phyloP scores from a whole-genome alignment of 2,113 vertebrate genomes.

The Silurus meridionalis region DNA sequence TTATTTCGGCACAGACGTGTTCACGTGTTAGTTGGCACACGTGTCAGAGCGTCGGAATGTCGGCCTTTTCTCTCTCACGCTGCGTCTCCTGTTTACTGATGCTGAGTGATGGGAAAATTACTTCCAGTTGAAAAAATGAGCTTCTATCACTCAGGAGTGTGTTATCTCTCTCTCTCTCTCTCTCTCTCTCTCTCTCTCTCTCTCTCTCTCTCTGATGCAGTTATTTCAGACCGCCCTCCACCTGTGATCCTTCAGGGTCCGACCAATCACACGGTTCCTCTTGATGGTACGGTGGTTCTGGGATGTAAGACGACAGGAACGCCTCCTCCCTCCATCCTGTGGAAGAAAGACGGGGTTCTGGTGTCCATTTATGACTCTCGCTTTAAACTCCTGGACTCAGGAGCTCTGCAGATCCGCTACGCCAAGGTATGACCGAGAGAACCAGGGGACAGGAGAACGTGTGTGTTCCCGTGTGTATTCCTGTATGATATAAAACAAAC shows the following conservation, averaged over 20 bases:
- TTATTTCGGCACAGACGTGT: no score
- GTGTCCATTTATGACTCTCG: constrained; percentile 93
- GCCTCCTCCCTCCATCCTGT: constrained; percentile 88
- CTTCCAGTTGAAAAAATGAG: constrained; percentile 82
- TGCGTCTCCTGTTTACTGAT: constrained; percentile 75
- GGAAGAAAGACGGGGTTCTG: constrained; percentile 90
- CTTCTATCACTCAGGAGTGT: constrained; percentile 55
- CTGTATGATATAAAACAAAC: background rate
- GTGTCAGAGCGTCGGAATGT: constrained; percentile 1
- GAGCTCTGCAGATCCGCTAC: constrained; percentile 90
- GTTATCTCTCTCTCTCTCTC: background rate
- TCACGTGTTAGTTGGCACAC: no score
- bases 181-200: constrained; percentile 24
- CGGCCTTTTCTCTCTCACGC: background rate
- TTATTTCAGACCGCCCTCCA: constrained; percentile 93
- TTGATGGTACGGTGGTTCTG: constrained; percentile 88
- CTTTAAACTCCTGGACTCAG: constrained; percentile 88
- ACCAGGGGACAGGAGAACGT: no score
- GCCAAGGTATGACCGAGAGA: constrained; percentile 80
- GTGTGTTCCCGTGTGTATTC: background rate
- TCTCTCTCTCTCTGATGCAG: constrained; percentile 70
- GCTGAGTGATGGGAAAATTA: constrained; percentile 84
- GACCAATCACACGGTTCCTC: constrained; percentile 93
- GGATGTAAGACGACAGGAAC: constrained; percentile 85
- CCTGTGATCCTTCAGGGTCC: constrained; percentile 94